These are phyloP conservation scores for Sebastes oblongus DNA, from an alignment of 2,797 vertebrate species.

Conservation along the genomic window DNA sequence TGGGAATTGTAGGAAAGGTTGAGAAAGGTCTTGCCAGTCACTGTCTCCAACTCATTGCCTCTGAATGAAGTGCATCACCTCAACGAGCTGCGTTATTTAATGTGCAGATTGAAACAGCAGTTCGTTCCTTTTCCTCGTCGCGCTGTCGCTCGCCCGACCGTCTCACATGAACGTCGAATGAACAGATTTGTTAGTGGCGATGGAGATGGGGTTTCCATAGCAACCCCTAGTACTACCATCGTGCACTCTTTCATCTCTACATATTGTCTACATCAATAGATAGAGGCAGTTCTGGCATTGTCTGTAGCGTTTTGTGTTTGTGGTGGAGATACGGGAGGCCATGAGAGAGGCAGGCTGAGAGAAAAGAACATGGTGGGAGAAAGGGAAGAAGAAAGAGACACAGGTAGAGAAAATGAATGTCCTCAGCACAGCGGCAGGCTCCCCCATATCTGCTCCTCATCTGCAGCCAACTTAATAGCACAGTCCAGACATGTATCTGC, in stretches of 20 bases:
- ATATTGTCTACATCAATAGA: conserved; percentile 36
- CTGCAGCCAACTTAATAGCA: conserved; percentile 8
- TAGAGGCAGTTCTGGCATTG: conserved; percentile 14
- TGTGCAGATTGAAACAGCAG: background rate
- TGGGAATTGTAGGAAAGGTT: conserved; percentile 9
- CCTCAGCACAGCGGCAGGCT: background rate
- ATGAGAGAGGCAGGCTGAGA: background rate
- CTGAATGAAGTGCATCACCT: background rate
- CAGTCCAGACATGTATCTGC: background rate
- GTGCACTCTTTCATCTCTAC: conserved; percentile 38
- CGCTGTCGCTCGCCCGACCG: background rate
- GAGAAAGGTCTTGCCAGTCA: background rate
- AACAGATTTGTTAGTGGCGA: conserved; percentile 63
- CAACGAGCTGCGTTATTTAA: background rate
- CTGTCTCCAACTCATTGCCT: background rate
- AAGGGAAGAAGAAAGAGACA: background rate
- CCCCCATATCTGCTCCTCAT: conserved; percentile 18
- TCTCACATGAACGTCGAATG: conserved; percentile 24
- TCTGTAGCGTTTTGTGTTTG: conserved; percentile 1
- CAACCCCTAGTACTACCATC: conserved; percentile 47
- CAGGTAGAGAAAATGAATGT: conserved; percentile 5
- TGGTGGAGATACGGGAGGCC: background rate
- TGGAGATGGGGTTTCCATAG: conserved; percentile 66
- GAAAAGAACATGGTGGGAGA: background rate
- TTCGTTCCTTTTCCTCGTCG: background rate